These are phyloP conservation scores for Protosalanx chinensis DNA, from an alignment of 2,797 vertebrate genomes.

Conservation along the genomic window DNA sequence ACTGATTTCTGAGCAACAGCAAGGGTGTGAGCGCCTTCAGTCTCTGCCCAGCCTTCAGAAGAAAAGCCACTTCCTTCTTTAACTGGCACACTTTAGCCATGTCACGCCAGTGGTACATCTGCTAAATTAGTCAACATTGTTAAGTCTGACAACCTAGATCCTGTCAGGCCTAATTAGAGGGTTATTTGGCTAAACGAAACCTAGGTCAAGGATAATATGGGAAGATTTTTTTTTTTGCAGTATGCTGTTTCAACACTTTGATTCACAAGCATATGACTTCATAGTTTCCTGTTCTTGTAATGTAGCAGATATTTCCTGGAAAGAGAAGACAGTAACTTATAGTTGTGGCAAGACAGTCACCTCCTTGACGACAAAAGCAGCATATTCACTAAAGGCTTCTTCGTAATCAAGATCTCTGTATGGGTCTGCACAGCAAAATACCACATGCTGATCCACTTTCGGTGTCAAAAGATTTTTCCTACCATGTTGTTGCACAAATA, in stretches of 20 bases:
- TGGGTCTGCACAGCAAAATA: background rate
- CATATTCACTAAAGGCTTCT: background rate
- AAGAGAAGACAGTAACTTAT: background rate
- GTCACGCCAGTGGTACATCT: conserved; percentile 59
- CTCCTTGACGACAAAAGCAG: background rate
- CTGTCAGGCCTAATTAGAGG: conserved; percentile 67
- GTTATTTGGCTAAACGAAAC: conserved; percentile 51
- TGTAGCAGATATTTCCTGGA: background rate
- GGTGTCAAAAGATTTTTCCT: background rate
- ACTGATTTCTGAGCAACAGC: conserved; percentile 11
- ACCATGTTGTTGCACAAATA: conserved; percentile 3
- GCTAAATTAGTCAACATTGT: conserved; percentile 65
- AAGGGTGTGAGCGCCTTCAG: conserved; percentile 14
- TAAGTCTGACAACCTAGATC: conserved; percentile 56
- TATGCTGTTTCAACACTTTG: conserved; percentile 44
- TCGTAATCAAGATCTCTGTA: background rate
- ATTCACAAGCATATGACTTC: conserved; percentile 41
- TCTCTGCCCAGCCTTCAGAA: conserved; percentile 43
- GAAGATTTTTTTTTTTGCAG: conserved; percentile 37
- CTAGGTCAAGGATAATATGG: conserved; percentile 63
- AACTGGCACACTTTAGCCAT: conserved; percentile 53
- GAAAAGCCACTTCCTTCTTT: conserved; percentile 49
- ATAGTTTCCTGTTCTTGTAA: background rate
- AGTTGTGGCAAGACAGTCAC: background rate
- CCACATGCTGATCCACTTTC: background rate